phyloP scores from a whole-genome alignment of 2,888 invertebrate genomes.

The Poecilobothrus nobilitatus region DNA sequence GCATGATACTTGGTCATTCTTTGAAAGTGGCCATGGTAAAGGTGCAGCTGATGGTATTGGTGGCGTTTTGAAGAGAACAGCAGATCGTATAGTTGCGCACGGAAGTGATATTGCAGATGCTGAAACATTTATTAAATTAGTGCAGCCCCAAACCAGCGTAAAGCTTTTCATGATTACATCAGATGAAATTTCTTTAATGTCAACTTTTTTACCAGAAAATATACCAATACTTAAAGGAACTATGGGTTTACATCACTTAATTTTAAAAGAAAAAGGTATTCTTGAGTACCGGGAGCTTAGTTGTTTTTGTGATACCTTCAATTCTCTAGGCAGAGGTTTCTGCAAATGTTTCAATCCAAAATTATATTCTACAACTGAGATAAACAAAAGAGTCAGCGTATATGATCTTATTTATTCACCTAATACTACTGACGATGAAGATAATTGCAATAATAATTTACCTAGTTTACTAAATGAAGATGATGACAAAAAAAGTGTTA shows the following conservation, averaged over 20 bases:
- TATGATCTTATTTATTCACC: background rate
- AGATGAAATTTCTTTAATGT: background rate
- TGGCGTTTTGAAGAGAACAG: slow-evolving; percentile 8
- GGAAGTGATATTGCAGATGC: background rate
- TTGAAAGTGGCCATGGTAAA: slow-evolving; percentile 11
- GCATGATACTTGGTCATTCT: slow-evolving; percentile 4
- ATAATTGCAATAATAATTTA: background rate
- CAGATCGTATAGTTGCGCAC: background rate
- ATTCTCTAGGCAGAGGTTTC: background rate
- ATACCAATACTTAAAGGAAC: background rate
- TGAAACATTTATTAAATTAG: background rate
- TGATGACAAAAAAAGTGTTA: background rate
- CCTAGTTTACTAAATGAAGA: too few relatives aligned
- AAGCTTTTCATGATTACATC: background rate
- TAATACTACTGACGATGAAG: background rate
- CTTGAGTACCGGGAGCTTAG: background rate
- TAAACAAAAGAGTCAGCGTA: background rate
- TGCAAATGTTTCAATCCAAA: background rate
- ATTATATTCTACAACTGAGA: background rate
- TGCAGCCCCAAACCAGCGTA: background rate
- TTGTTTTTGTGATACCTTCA: background rate
- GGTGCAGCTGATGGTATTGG: slow-evolving; percentile 13
- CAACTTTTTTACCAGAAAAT: background rate
- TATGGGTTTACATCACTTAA: background rate
- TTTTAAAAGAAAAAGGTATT: background rate